These are phyloP conservation scores for Aradophagus sp. DNA, from an alignment of 1,140 invertebrate species.

Conservation along the genomic window DNA sequence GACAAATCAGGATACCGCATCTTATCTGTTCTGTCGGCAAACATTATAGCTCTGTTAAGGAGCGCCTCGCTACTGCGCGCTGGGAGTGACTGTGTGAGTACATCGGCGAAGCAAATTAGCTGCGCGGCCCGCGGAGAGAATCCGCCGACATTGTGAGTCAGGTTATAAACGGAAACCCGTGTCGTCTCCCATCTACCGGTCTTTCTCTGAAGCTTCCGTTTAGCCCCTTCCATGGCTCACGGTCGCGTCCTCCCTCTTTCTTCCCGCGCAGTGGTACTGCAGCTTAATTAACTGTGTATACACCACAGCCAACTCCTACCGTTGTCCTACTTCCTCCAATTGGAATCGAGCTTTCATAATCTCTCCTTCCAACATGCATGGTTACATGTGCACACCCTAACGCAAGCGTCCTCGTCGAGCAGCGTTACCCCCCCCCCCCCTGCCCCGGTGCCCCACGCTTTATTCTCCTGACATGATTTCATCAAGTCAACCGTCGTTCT, in stretches of 20 bases:
- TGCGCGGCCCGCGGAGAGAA: slow-evolving; percentile 61
- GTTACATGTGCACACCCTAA: slow-evolving; percentile 60
- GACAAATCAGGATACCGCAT: too few species aligned
- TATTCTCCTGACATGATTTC: slow-evolving; percentile 73
- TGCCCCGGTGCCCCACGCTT: slow-evolving; percentile 64
- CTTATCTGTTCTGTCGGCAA: too few species aligned
- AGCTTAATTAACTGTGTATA: slow-evolving; percentile 75
- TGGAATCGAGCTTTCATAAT: slow-evolving; percentile 60
- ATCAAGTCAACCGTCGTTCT: slow-evolving; percentile 70
- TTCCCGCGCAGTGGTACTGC: slow-evolving; percentile 59
- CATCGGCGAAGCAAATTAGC: slow-evolving; percentile 55
- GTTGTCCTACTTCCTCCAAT: slow-evolving; percentile 73
- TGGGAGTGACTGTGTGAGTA: slow-evolving; percentile 49
- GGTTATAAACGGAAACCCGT: slow-evolving; percentile 63
- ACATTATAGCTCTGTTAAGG: too few species aligned
- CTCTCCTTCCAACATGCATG: slow-evolving; percentile 54
- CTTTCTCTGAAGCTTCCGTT: slow-evolving; percentile 37
- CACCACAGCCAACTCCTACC: slow-evolving; percentile 72
- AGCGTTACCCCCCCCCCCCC: too few species aligned
- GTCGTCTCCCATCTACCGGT: slow-evolving; percentile 42
- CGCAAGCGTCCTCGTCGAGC: slow-evolving; percentile 35
- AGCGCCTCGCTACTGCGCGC: too few species aligned
- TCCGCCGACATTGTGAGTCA: slow-evolving; percentile 45
- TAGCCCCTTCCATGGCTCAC: slow-evolving; percentile 25
- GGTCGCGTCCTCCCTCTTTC: slow-evolving; percentile 19